Base-by-base conservation (phyloP, 2,797 vertebrate genomes). In the Sebastes goodei region DNA sequence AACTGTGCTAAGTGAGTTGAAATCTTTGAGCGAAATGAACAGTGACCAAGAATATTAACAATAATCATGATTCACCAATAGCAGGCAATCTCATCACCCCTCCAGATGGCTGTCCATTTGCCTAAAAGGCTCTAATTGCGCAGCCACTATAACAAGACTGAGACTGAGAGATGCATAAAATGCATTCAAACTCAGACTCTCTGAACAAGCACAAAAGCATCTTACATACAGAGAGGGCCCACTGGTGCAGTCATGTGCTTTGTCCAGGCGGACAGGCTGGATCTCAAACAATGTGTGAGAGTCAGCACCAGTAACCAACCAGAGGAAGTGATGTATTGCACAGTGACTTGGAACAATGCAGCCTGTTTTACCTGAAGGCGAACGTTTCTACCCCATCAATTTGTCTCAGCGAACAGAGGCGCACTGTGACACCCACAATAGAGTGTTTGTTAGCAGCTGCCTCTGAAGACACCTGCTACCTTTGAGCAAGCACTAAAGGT, bases 291-390 rank as follows among this genome's bases (percentile, higher is more conserved):
- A 94, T 92, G 89, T 85, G 85, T 88, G 89, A 84, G 88, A 91
- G 92, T 93, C 91, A 84, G 90, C 87, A 83, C 88, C 88, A 92
- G 92, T 80, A 90, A 87, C 87, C 90, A 72, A 89, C 71, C 73
- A 42, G 70, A 92, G 87, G 86, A 92, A 86, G 87, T 93, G 93
- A 95, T 95, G 93, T 90, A 94, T 93, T 90, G 93, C 86, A 89
- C 90, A 80, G 83, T 89, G 84, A 73, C 89, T 83, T 84, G 85
- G 89, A 93, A 94, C 88, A 95, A 95, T 94, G 88, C 90, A 65
- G 90, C 25, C 80, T 87, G 85, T 91, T 87, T 90, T 91, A 92
- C 92, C 93, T 93, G 90, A 85, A 93, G 86, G 88, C 53, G 30
- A 88, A 92, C 81, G 82, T 89, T 93, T 94, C 86, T 78, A 81